Percentiles rank a stretch among this genome's conserved stretches.
These are phyloP conservation scores for Prunella himalayana DNA, from an alignment of 2,113 vertebrate genomes.

Conservation along the genomic window DNA sequence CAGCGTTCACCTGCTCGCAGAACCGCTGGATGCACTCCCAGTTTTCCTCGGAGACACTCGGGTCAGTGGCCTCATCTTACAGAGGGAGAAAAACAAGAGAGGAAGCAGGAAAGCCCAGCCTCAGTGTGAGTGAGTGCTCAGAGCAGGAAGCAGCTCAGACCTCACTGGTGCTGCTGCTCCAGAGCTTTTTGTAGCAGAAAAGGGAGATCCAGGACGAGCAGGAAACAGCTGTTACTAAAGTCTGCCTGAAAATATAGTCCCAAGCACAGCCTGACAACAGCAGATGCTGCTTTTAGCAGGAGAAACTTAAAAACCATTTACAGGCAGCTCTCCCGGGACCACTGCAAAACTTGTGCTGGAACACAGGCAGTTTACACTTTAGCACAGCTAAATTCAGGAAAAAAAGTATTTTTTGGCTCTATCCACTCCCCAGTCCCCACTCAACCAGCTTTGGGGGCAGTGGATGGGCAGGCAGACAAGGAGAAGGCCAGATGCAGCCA, in stretches of 20 bases:
- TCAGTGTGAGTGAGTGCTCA: background rate
- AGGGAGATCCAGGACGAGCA: background rate
- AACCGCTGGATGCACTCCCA: slow-evolving; percentile 87
- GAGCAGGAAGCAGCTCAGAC: background rate
- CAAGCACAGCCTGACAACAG: background rate
- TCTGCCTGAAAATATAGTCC: background rate
- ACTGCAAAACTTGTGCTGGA: background rate
- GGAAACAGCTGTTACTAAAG: background rate
- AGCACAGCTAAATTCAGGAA: background rate
- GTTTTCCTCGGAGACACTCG: slow-evolving; percentile 72
- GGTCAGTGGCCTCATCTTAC: slow-evolving; percentile 85
- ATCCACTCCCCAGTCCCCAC: rapidly evolving
- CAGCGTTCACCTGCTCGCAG: slow-evolving; percentile 80
- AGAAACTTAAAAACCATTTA: background rate
- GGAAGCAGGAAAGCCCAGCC: background rate
- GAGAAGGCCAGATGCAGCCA: background rate
- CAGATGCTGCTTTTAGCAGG: background rate
- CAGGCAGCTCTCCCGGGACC: background rate
- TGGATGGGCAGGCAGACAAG: background rate
- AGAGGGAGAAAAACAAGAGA: background rate
- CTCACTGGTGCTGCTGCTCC: background rate
- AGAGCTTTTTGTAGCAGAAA: background rate
- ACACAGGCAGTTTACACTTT: background rate
- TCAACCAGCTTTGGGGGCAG: background rate
- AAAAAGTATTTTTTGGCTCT: background rate